Conservation (phyloP, 2,888 invertebrate genomes). For the Eupeodes luniger region DNA sequence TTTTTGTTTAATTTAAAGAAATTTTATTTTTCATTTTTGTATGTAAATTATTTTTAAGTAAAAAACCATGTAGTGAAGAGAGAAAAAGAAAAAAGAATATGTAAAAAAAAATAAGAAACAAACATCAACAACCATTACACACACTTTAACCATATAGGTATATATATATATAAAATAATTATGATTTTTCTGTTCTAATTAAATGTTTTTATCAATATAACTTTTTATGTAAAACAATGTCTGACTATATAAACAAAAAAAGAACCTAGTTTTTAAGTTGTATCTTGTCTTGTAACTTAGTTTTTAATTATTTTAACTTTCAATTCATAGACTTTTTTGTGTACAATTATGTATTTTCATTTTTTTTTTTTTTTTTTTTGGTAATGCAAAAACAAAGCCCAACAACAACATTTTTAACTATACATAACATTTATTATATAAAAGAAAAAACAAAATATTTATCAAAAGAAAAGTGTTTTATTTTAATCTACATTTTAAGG, state of each 20-base stretch:
- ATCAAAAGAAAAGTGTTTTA: constrained; percentile 36
- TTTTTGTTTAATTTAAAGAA: constrained; percentile 45
- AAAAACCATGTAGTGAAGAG: constrained; percentile 43
- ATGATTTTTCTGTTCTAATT: constrained; percentile 23
- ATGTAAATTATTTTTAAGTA: constrained; percentile 58
- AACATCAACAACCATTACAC: constrained; percentile 33
- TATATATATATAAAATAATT: constrained; percentile 14
- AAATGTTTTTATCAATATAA: constrained; percentile 73
- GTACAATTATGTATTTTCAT: constrained; percentile 70
- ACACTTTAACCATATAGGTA: constrained; percentile 19
- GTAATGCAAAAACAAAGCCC: constrained; percentile 43
- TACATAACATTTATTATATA: constrained; percentile 6
- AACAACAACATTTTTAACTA: not conserved
- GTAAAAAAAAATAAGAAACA: not conserved
- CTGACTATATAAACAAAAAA: constrained; percentile 65
- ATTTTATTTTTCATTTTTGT: constrained; percentile 20
- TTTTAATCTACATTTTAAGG: constrained; percentile 39
- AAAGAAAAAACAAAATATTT: constrained; percentile 11
- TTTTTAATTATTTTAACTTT: constrained; percentile 29
- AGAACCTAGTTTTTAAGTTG: constrained; percentile 65
- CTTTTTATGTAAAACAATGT: constrained; percentile 78
- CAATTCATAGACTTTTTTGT: constrained; percentile 65
- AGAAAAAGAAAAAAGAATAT: constrained; percentile 45
- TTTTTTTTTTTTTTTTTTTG: constrained; percentile 39
- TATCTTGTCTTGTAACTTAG: constrained; percentile 63